Base-by-base conservation (phyloP, 2,797 vertebrate genomes). In the Helicolenus hilgendorfi region DNA sequence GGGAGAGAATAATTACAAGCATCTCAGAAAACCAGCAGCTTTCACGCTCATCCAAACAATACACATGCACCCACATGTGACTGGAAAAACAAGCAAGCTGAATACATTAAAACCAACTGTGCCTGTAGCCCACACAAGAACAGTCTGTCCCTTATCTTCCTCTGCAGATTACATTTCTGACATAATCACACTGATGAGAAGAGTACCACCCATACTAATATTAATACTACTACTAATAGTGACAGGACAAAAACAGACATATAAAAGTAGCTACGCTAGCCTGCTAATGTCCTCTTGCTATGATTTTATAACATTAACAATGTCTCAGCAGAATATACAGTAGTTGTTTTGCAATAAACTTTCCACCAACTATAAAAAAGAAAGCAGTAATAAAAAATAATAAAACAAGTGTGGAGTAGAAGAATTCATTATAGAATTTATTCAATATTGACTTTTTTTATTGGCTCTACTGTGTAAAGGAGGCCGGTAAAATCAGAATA, bases 21-120 rank as follows among this genome's bases (percentile, higher is more conserved):
- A 63, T 85, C 79, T 86, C 81, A 73, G 72, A 85, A 84, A 84
- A 81, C 49, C 91, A 88, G 22, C 83, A 69, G 87, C 85, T 84
- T 87, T 56, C 74, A 82, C 70, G 2, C 83, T 72, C 74, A 89
- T 86, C 83, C 41, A 71, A 83, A 93, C 77, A 88, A 72, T 75
- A 85, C 80, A 77, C 89, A 84, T 59, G 85, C 80, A 85, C 59
- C 75, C 86, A 89, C 83, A 74, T 81, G 75, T 81, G 82, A 89
- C 38, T 53, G 45, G 79, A 84, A 45, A 77, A 68, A 74, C 59
- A 83, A 81, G 55, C 58, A 73, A 83, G 84, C 67, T 62, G 75
- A 89, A 89, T 74, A 84, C 24, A 84, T 86, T 77, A 62, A 82
- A 86, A 82, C 71, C 75, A 20, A 77, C 26, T 41, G 72, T 1